Evolutionary conservation across 2,797 vertebrate species (phyloP), one percentile per base, ranked within the genome.

Genomic region (Lophotriccus pileatus): DNA sequence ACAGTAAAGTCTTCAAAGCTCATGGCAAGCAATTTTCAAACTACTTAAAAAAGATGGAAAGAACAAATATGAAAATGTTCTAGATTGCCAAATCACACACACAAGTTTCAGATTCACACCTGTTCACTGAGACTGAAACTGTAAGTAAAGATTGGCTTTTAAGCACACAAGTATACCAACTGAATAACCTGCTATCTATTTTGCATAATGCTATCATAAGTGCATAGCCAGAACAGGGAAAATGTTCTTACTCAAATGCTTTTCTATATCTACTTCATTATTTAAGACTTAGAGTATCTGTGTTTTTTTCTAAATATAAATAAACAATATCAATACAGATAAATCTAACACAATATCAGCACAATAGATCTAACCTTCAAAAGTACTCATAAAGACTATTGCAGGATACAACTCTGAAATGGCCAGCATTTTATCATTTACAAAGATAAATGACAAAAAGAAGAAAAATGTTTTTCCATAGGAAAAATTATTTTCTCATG

Each of bases 261-360:
- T 72, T 21, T 43, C 8, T 49, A 64, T 73, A 72, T 63, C 4
- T 23, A 56, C 1, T 47, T 70, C 34, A 32, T 14, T 43, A 63
- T 5, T 72, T 58, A 49, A 68, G 34, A 24, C 7, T 46, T 60
- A 46, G 81, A 85, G 81, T 41, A 22, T 10, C 6, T 44, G 10
- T 1, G 0, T 0, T 25, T 58, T 53, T 36, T 36, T 36, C 39
- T 64, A 68, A 55, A 24, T 56, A 67, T 25, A 77, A 81, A 41
- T 34, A 78, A 67, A 44, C 2, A 39, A 25, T 59, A 58, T 28
- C 14, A 49, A n/a, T n/a, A n/a, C n/a, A n/a, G n/a, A n/a, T n/a
- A n/a, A n/a, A n/a, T n/a, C n/a, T n/a, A n/a, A n/a, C n/a, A n/a
- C n/a, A n/a, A n/a, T n/a, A n/a, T n/a, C n/a, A n/a, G n/a, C n/a